A percentile compares a stretch with the other conserved stretches of the same genome.
Conservation (phyloP, 2,888 invertebrate species). For the Spisula subtruncata region DNA sequence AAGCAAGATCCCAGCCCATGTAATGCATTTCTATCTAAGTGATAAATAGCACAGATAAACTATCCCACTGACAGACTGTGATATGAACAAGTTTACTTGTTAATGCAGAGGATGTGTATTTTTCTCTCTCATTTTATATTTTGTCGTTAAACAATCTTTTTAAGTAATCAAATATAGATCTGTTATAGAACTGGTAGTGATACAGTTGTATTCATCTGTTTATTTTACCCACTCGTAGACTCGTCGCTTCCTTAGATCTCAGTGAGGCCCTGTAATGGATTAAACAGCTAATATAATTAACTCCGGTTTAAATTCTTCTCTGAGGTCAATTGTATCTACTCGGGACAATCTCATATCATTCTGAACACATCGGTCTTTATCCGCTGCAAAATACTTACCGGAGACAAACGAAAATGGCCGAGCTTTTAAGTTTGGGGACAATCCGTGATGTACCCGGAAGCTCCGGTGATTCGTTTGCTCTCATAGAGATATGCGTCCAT, state of each 20-base stretch:
- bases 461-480: background rate
- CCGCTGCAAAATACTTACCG: too few relatives aligned
- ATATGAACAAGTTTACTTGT: conserved; percentile 6
- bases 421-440: too few relatives aligned
- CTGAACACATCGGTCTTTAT: too few relatives aligned
- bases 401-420: too few relatives aligned
- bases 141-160: conserved; percentile 42
- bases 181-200: conserved; percentile 40
- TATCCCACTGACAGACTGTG: background rate
- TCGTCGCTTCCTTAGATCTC: conserved; percentile 55
- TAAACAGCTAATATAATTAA: too few relatives aligned
- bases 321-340: too few relatives aligned
- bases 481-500: too few relatives aligned
- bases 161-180: conserved; percentile 37
- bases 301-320: too few relatives aligned
- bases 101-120: background rate
- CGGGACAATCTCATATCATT: too few relatives aligned
- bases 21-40: background rate
- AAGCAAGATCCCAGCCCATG: too few relatives aligned
- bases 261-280: conserved; percentile 38
- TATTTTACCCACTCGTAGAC: conserved; percentile 58
- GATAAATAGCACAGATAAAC: background rate
- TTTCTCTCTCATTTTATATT: background rate
- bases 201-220: conserved; percentile 58
- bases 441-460: too few relatives aligned